Conservation (phyloP, 2,888 invertebrate species). For the Leptopterna dolabrata region DNA sequence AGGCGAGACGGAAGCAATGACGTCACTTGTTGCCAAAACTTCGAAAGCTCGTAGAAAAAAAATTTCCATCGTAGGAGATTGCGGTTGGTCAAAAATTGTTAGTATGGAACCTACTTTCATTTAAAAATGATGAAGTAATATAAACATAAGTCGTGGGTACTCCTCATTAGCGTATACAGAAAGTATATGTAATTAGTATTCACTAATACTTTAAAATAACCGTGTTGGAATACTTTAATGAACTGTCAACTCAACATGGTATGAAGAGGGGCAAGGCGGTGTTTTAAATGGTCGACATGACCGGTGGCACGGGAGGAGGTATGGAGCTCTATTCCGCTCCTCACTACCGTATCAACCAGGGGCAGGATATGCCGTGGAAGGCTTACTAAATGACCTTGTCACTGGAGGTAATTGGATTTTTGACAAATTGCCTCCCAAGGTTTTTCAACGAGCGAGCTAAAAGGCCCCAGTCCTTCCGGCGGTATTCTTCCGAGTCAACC, state of each 20-base stretch:
- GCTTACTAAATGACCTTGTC: conserved; percentile 52
- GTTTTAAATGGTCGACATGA: neutral
- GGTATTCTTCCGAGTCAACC: neutral
- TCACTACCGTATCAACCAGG: neutral
- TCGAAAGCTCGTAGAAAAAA: no score
- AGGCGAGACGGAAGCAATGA: no score
- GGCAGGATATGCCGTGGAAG: conserved; percentile 31
- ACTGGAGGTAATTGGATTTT: conserved; percentile 48
- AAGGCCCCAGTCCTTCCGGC: neutral
- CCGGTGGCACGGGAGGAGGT: neutral
- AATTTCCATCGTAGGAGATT: no score
- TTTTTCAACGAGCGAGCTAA: neutral
- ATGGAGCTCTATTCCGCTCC: neutral
- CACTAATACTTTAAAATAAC: neutral
- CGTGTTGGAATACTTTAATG: neutral
- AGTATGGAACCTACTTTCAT: no score
- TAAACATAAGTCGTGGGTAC: no score
- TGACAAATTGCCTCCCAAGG: conserved; percentile 44
- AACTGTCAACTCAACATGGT: neutral
- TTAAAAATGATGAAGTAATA: no score
- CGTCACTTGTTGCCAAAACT: no score
- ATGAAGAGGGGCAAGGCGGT: neutral
- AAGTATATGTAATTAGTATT: no score
- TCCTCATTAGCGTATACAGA: no score
- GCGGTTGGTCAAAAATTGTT: no score